Evolutionary conservation across 1,140 invertebrate genomes (phyloP), one percentile per base, ranked within the genome.

Genomic region (Rhopalosiphum padi): DNA sequence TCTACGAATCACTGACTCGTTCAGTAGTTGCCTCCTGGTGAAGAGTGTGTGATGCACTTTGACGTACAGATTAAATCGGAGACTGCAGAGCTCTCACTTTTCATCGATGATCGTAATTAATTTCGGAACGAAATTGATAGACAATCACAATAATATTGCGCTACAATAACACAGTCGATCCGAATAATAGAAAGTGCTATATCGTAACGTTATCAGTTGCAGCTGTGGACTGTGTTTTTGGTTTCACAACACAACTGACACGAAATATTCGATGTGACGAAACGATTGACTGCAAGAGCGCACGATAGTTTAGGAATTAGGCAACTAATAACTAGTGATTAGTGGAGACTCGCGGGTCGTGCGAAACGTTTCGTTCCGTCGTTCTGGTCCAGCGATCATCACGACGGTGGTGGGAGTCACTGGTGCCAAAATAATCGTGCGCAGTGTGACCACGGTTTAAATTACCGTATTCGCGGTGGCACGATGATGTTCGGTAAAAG

Each of bases 191-290:
- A 90, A 90, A 90, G 89, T 68, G 37, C 25, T 25, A 25, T 30
- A n/a, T 43, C 41, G 23, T 37, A 41, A 43, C 55, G 90, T 91
- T 91, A 91, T 91, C 90, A 91, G 37, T 43, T 37, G 53, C 51
- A 46, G 89, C 53, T 37, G 89, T 21, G 35, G 51, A 55, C 35
- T 55, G 51, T n/a, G n/a, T 77, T 77, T 77, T n/a, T 77, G n/a
- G n/a, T 91, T 91, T 91, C 60, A 82, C 30, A 91, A 91, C 55
- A 48, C 21, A 5, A 41, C 41, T 41, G 18, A 68, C 60, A 25
- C 23, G 60, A 43, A 91, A 91, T 91, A 91, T 91, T 91, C 90
- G 68, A 9, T 2, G 30, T 91, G 90, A 48, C 90, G 90, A 46
- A 91, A 91, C 68, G 68, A 25, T 48, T 9, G 43, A 9, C 2